Conservation (phyloP, 53 echinoderm and acorn worm genomes). For the Echinometra lucunter region DNA sequence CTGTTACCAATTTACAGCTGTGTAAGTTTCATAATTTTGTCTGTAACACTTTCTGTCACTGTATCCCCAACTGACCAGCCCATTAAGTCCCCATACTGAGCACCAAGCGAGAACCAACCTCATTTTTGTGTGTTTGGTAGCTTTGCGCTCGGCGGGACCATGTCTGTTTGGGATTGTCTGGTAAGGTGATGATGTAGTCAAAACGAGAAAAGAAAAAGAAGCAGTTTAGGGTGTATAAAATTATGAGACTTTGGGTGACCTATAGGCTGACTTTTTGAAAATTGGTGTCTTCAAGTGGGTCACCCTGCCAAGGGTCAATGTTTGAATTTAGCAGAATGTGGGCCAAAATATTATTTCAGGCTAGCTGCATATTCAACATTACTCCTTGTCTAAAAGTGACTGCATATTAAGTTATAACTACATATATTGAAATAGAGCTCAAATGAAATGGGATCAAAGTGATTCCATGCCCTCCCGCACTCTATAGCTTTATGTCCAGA, state of each 20-base stretch:
- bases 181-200: conserved; percentile 40
- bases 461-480: background rate
- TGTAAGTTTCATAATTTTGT: conserved; percentile 58
- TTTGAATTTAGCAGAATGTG: background rate
- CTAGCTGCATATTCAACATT: background rate
- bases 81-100: conserved; percentile 47
- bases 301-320: background rate
- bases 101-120: conserved; percentile 5
- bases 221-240: background rate
- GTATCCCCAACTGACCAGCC: background rate
- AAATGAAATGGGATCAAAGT: background rate
- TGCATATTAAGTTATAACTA: background rate
- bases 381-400: background rate
- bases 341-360: too few relatives aligned
- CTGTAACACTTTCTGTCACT: background rate
- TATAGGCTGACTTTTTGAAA: background rate
- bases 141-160: background rate
- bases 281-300: background rate
- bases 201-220: background rate
- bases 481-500: background rate
- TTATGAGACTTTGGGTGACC: background rate
- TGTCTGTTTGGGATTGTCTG: conserved; percentile 18
- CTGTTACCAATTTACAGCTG: conserved; percentile 41
- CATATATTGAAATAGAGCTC: background rate
- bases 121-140: conserved; percentile 42